Percentiles rank a stretch among this genome's conserved stretches.
Evolutionary conservation across 2,797 vertebrate genomes (phyloP).

Genomic region (Phataginus tetradactyla): DNA sequence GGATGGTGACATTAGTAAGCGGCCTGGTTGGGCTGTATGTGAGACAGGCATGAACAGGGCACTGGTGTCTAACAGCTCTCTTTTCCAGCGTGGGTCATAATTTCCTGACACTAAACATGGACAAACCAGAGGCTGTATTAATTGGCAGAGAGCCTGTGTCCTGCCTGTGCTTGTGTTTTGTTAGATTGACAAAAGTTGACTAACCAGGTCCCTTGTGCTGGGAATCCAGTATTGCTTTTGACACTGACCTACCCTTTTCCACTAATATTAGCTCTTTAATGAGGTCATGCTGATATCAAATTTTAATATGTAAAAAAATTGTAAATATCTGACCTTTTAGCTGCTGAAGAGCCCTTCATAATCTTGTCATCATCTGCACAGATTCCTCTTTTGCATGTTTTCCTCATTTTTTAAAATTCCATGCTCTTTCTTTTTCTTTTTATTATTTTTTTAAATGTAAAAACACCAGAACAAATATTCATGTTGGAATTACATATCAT

Average conservation of each 20-base stretch:
- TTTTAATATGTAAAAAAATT: conserved; percentile 63
- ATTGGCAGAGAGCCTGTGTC: conserved; percentile 66
- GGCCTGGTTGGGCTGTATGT: neutral
- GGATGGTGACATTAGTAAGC: conserved; percentile 43
- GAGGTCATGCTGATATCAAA: conserved; percentile 57
- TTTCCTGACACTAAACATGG: conserved; percentile 80
- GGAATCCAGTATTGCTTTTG: conserved; percentile 52
- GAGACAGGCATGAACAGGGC: conserved; percentile 16
- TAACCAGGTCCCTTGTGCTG: conserved; percentile 48
- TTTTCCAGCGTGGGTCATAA: conserved; percentile 71
- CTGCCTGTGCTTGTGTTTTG: conserved; percentile 53
- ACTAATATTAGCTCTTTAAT: conserved; percentile 62
- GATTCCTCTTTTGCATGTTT: conserved; percentile 5
- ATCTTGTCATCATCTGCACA: neutral
- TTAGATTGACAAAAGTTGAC: conserved; percentile 51
- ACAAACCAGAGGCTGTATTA: conserved; percentile 71
- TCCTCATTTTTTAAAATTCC: neutral
- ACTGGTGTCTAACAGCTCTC: conserved; percentile 76
- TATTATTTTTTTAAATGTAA: neutral
- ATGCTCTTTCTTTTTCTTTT: neutral
- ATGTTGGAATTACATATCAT: neutral
- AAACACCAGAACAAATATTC: neutral
- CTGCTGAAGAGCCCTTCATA: neutral
- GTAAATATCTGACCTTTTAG: conserved; percentile 60
- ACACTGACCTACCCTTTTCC: conserved; percentile 65